A percentile compares a stretch with the other conserved stretches of the same genome.
These are phyloP conservation scores for Echeneis naucrates DNA, from an alignment of 2,797 vertebrate genomes.

Conservation along the genomic window DNA sequence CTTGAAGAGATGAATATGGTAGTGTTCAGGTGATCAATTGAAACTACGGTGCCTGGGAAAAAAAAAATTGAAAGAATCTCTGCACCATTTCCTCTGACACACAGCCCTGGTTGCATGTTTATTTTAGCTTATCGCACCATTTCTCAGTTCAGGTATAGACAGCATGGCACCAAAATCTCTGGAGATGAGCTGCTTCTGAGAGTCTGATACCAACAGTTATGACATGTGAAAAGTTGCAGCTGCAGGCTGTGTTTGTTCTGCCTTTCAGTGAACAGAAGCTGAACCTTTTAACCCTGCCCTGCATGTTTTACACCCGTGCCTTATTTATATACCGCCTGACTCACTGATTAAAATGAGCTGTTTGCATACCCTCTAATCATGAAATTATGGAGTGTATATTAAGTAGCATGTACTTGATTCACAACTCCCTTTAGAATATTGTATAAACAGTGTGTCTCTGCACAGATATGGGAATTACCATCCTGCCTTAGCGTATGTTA, in stretches of 20 bases:
- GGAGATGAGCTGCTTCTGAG: constrained; percentile 26
- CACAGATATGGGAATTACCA: constrained; percentile 58
- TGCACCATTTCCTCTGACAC: constrained; percentile 11
- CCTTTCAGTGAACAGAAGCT: constrained; percentile 12
- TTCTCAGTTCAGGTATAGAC: constrained; percentile 19
- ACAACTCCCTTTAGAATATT: constrained; percentile 54
- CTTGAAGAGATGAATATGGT: not conserved
- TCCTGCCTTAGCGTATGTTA: constrained; percentile 62
- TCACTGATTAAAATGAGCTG: constrained; percentile 48
- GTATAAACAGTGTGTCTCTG: constrained; percentile 59
- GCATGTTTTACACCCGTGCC: constrained; percentile 48
- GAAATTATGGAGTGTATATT: constrained; percentile 48
- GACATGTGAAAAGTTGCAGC: constrained; percentile 40
- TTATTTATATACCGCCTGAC: constrained; percentile 57
- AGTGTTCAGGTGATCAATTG: not conserved
- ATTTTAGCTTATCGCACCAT: constrained; percentile 5
- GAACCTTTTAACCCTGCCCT: constrained; percentile 40
- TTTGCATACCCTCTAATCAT: constrained; percentile 35
- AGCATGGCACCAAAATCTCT: constrained; percentile 4
- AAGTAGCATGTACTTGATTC: constrained; percentile 31
- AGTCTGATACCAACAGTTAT: constrained; percentile 4
- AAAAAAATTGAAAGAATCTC: not conserved
- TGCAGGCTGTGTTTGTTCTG: not conserved
- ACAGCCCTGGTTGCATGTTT: not conserved
- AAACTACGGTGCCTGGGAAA: not conserved